phyloP scores from a whole-genome alignment of 2,888 invertebrate genomes.

The Aspidiotus destructor region DNA sequence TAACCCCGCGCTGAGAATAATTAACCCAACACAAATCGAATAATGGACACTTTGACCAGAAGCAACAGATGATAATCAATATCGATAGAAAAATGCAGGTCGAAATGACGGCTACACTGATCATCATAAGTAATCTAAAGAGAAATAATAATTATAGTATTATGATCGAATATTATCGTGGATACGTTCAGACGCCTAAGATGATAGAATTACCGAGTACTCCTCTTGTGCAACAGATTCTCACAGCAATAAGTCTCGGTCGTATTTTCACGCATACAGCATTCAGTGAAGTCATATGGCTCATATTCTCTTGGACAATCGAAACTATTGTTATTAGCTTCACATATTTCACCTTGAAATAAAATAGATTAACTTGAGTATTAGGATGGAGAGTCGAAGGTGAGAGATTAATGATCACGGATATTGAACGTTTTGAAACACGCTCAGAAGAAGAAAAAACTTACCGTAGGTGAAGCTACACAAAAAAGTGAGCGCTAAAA shows the following conservation, averaged over 20 bases:
- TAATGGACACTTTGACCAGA: slow-evolving; percentile 42
- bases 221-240: slow-evolving; percentile 1
- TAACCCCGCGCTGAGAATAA: slow-evolving; percentile 41
- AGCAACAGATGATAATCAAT: slow-evolving; percentile 41
- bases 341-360: slow-evolving; percentile 7
- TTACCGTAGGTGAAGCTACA: too few species aligned
- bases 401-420: too few species aligned
- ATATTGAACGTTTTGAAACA: too few species aligned
- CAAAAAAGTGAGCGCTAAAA: too few species aligned
- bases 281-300: slow-evolving; percentile 11
- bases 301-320: slow-evolving; percentile 17
- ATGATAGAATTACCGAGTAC: slow-evolving; percentile 1
- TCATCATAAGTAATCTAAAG: slow-evolving; percentile 40
- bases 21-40: slow-evolving; percentile 41
- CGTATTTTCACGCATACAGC: slow-evolving; percentile 22
- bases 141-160: too few species aligned
- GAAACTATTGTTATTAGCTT: background rate
- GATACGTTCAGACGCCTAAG: too few species aligned
- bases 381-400: too few species aligned
- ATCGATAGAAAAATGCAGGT: slow-evolving; percentile 39
- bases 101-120: slow-evolving; percentile 39
- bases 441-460: too few species aligned
- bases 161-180: too few species aligned
- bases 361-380: too few species aligned
- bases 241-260: slow-evolving; percentile 19